Base-by-base conservation (phyloP, 2,797 vertebrate species). In the Emydoidea blandingii region DNA sequence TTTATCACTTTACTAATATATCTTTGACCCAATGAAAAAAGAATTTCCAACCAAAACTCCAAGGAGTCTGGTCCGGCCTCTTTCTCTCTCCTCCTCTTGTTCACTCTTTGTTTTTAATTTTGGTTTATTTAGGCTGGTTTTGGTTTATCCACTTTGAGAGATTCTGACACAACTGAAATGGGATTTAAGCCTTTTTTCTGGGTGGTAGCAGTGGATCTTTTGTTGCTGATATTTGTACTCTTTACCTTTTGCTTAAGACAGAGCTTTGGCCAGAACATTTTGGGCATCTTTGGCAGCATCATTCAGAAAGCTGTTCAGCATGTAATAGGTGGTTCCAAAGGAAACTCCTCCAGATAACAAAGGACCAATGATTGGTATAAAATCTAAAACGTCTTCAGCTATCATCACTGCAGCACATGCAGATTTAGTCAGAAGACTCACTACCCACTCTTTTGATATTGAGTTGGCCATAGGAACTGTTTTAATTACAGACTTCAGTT, bases 401-500 rank as follows among this genome's bases (percentile, higher is more conserved):
- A 31, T 44, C 49, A 91, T 86, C 53, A 87, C 29, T 2, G 19
- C 27, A 4, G 44, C 37, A n/a, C 85, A 68, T 4, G 82, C 54
- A 56, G 8, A 10, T 16, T 6, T 47, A 49, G 34, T 47, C 85
- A 4, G 80, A 4, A 82, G 29, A 21, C 16, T 44, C 68, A 72
- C n/a, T 27, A 56, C 21, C 76, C 44, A 53, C 44, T 5, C 10
- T 37, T 37, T 27, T 54, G 56, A 12, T 56, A 56, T 10, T 27
- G 23, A 53, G 11, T 52, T 44, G 3, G 21, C 11, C 31, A 27
- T 4, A 19, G 90, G 92, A 25, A 27, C 54, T 56, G 97, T 95
- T 7, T 85, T 93, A 79, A 97, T 86, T 65, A 93, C 95, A 19
- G 84, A 49, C 49, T 95, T 97, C 79, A 98, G 86, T 2, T 96